Conservation (phyloP, 2,888 invertebrate genomes). For the Chaitophorus viminalis region DNA sequence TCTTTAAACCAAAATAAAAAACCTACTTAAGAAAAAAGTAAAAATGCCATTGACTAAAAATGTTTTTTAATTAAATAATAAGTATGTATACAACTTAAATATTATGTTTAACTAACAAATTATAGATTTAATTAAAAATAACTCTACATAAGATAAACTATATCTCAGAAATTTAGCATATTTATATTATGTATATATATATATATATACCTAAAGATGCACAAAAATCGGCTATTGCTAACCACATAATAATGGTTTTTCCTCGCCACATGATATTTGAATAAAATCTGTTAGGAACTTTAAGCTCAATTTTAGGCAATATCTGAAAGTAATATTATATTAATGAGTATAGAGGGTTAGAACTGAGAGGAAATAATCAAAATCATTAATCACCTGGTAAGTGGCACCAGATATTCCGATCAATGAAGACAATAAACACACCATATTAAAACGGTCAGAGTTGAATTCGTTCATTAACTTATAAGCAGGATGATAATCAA, state of each 20-base stretch:
- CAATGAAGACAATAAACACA: conserved; percentile 78
- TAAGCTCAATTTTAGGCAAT: conserved; percentile 39
- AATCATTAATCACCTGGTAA: conserved; percentile 74
- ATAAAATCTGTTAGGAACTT: conserved; percentile 68
- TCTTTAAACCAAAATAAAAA: too few species aligned
- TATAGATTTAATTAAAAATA: too few species aligned
- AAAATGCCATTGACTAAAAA: too few species aligned
- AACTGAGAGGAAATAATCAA: background rate
- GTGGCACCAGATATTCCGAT: conserved; percentile 80
- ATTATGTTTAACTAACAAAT: too few species aligned
- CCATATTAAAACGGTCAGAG: conserved; percentile 77
- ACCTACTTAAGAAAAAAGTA: too few species aligned
- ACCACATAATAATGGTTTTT: conserved; percentile 79
- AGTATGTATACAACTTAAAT: too few species aligned
- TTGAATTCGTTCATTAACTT: conserved; percentile 80
- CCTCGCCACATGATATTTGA: conserved; percentile 73
- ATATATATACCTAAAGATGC: conserved; percentile 76
- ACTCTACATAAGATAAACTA: too few species aligned
- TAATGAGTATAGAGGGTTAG: background rate
- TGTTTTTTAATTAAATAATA: background rate
- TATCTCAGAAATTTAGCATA: too few species aligned
- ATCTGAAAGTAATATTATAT: conserved; percentile 20
- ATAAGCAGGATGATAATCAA: conserved; percentile 67
- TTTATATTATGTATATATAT: too few species aligned
- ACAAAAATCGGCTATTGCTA: conserved; percentile 81